A percentile compares a stretch with the other conserved stretches of the same genome.
Conservation (phyloP, 2,113 vertebrate genomes). For the Megaleporinus macrocephalus region DNA sequence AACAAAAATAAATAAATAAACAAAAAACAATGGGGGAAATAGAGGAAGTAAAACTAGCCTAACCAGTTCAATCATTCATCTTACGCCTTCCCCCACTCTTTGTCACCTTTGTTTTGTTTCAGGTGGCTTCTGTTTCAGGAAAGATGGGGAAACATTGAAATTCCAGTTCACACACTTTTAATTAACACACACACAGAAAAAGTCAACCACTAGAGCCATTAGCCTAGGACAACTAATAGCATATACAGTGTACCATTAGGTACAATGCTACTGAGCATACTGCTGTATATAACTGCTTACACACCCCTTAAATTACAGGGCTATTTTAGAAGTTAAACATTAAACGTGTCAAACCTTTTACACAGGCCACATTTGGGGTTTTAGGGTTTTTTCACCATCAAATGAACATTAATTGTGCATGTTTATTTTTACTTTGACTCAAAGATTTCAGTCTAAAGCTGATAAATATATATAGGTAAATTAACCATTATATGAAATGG, state of each 20-base stretch:
- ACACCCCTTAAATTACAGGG: too few species aligned
- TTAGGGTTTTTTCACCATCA: too few species aligned
- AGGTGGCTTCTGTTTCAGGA: neutral
- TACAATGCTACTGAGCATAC: neutral
- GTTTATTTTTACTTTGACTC: too few species aligned
- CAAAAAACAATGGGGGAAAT: neutral
- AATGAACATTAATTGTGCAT: too few species aligned
- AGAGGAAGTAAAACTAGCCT: conserved; percentile 35
- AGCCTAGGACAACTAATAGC: neutral
- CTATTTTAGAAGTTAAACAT: too few species aligned
- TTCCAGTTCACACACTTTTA: neutral
- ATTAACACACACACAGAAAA: neutral
- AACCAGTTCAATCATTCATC: conserved; percentile 22
- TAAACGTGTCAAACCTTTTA: too few species aligned
- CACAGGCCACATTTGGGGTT: too few species aligned
- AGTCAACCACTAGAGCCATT: neutral
- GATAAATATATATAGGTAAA: conserved; percentile 20
- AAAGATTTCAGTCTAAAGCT: conserved; percentile 12
- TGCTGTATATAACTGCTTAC: too few species aligned
- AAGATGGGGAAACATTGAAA: conserved; percentile 4
- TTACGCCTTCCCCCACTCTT: neutral
- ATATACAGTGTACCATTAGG: neutral
- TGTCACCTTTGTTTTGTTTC: conserved; percentile 2
- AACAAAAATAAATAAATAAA: neutral
- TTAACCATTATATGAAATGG: conserved; percentile 17